Percentiles rank a stretch among this genome's conserved stretches.
Evolutionary conservation across 2,888 invertebrate genomes (phyloP).

Genomic region (Pollenia angustigena): DNA sequence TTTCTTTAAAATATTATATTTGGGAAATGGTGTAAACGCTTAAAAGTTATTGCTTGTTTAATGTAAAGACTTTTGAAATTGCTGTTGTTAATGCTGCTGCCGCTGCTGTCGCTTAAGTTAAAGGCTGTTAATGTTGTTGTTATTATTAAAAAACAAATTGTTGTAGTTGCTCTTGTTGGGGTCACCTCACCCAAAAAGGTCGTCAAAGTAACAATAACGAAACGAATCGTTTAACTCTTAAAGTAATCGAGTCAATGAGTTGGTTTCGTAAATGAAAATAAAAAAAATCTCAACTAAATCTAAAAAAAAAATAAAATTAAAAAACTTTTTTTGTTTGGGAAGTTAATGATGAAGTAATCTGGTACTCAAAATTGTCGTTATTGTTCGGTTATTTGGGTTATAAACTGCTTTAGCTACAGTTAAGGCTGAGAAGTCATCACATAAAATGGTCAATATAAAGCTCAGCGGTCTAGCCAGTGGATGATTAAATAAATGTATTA

Average conservation of each 20-base stretch:
- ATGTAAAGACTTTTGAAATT: conserved; percentile 50
- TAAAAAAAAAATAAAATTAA: not conserved
- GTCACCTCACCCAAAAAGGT: conserved; percentile 71
- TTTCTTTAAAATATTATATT: too few species aligned
- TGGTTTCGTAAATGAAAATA: conserved; percentile 23
- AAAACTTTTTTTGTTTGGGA: conserved; percentile 15
- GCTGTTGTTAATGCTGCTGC: conserved; percentile 35
- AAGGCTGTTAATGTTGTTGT: conserved; percentile 46
- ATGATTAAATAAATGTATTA: conserved; percentile 1
- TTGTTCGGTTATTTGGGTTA: conserved; percentile 56
- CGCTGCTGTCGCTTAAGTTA: conserved; percentile 33
- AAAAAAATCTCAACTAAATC: not conserved
- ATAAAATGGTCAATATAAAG: conserved; percentile 3
- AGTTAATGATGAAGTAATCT: conserved; percentile 61
- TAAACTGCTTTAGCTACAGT: conserved; percentile 57
- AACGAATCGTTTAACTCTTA: conserved; percentile 63
- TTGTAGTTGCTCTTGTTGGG: conserved; percentile 52
- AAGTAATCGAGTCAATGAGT: conserved; percentile 61
- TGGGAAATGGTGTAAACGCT: conserved; percentile 43
- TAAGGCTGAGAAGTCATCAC: not conserved
- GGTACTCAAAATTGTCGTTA: conserved; percentile 64
- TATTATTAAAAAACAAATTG: conserved; percentile 8
- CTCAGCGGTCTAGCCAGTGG: conserved; percentile 40
- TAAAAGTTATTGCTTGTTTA: conserved; percentile 14
- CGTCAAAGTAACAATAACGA: conserved; percentile 67